These are phyloP conservation scores for Dunckerocampus dactyliophorus DNA, from an alignment of 2,113 vertebrate species.

Conservation along the genomic window DNA sequence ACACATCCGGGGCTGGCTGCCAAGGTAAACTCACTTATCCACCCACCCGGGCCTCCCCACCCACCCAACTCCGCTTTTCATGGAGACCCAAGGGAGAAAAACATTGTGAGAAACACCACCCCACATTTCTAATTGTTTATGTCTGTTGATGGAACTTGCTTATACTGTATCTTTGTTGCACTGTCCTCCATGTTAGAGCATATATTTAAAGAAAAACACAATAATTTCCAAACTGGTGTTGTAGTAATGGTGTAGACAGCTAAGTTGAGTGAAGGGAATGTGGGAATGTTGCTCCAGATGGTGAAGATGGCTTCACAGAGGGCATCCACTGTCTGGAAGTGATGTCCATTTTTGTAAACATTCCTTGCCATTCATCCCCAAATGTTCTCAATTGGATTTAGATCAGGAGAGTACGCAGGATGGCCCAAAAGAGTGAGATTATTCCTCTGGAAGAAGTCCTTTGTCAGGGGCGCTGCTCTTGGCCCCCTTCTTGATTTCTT, in stretches of 20 bases:
- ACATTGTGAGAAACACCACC: background rate
- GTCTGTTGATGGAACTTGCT: background rate
- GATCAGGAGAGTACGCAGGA: too few relatives aligned
- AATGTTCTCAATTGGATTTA: too few relatives aligned
- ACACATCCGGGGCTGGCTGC: constrained; percentile 62
- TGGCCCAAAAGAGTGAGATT: too few relatives aligned
- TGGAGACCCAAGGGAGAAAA: constrained; percentile 15
- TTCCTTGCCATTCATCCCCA: too few relatives aligned
- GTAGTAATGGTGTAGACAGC: background rate
- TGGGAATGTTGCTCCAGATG: too few relatives aligned
- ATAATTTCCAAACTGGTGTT: background rate
- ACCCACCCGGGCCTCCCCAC: constrained; percentile 16
- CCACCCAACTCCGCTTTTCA: constrained; percentile 16
- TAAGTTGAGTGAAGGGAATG: too few relatives aligned
- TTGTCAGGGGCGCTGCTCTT: too few relatives aligned
- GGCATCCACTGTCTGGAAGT: too few relatives aligned
- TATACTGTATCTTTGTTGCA: background rate
- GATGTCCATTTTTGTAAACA: too few relatives aligned
- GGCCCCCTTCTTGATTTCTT: too few relatives aligned
- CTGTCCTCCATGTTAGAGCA: background rate
- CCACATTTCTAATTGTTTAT: background rate
- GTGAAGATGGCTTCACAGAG: too few relatives aligned
- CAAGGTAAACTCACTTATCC: constrained; percentile 64
- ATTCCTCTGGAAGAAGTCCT: too few relatives aligned
- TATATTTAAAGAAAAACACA: background rate